A percentile compares a stretch with the other conserved stretches of the same genome.
Evolutionary conservation across 2,888 invertebrate genomes (phyloP).

Genomic region (Athalia circularis): DNA sequence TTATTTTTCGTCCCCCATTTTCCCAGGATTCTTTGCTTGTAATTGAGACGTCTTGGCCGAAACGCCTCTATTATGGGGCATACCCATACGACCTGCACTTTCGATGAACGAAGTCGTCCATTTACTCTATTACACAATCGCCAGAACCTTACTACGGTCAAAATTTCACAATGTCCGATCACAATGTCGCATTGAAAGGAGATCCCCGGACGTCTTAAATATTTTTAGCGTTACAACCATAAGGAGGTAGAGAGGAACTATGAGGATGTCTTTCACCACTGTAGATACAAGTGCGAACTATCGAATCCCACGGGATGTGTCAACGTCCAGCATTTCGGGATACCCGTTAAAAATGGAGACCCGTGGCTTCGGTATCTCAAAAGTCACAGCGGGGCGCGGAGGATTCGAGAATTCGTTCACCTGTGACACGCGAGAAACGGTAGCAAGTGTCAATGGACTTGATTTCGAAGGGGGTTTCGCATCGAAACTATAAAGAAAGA

Average conservation of each 20-base stretch:
- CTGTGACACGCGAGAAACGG: constrained; percentile 36
- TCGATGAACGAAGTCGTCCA: background rate
- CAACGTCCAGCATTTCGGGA: constrained; percentile 5
- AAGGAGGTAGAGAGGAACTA: background rate
- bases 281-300: constrained; percentile 46
- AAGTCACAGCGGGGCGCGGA: constrained; percentile 41
- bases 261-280: constrained; percentile 51
- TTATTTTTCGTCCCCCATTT: background rate
- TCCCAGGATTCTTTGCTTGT: constrained; percentile 32
- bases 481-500: background rate
- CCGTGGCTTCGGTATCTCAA: constrained; percentile 37
- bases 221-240: constrained; percentile 2
- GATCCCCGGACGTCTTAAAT: constrained; percentile 35
- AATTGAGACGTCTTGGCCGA: constrained; percentile 35
- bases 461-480: background rate
- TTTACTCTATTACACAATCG: constrained; percentile 39
- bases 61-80: background rate
- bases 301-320: constrained; percentile 45
- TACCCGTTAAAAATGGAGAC: constrained; percentile 4
- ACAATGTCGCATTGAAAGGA: constrained; percentile 32
- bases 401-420: constrained; percentile 17
- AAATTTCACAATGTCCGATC: constrained; percentile 32
- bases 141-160: constrained; percentile 2
- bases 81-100: background rate
- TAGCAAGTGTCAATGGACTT: constrained; percentile 24